Evolutionary conservation across 1,140 invertebrate species (phyloP).

Genomic region (Ptiloglossa arizonensis): DNA sequence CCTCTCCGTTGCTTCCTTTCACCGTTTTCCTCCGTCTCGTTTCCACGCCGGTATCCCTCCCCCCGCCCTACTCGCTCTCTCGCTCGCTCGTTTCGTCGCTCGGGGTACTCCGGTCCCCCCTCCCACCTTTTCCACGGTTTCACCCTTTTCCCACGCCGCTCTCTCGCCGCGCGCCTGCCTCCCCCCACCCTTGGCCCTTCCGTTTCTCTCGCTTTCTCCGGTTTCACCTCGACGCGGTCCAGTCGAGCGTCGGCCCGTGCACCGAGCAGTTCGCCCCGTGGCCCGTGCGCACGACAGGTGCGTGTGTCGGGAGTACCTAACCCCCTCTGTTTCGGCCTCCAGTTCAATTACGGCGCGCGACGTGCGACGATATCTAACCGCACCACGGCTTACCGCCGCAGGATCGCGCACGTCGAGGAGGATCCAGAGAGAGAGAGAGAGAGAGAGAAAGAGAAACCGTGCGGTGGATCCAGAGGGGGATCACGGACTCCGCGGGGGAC

Average conservation of each 20-base stretch:
- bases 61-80: background rate
- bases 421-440: no score
- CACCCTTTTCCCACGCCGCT: slow-evolving; percentile 33
- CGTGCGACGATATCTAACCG: no score
- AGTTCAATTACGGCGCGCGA: no score
- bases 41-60: no score
- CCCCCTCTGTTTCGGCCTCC: no score
- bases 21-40: background rate
- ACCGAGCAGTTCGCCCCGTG: slow-evolving; percentile 54
- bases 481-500: no score
- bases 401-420: no score
- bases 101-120: no score
- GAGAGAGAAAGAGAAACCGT: no score
- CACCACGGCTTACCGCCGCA: no score
- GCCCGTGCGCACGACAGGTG: slow-evolving; percentile 33
- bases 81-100: no score
- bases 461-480: no score
- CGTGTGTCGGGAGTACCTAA: background rate
- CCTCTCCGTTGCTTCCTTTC: background rate
- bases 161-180: background rate
- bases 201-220: slow-evolving; percentile 32
- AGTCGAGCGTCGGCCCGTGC: slow-evolving; percentile 61
- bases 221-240: slow-evolving; percentile 59
- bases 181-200: slow-evolving; percentile 5
- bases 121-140: slow-evolving; percentile 26